phyloP scores from a whole-genome alignment of 2,797 vertebrate species.

The Artibeus jamaicensis region DNA sequence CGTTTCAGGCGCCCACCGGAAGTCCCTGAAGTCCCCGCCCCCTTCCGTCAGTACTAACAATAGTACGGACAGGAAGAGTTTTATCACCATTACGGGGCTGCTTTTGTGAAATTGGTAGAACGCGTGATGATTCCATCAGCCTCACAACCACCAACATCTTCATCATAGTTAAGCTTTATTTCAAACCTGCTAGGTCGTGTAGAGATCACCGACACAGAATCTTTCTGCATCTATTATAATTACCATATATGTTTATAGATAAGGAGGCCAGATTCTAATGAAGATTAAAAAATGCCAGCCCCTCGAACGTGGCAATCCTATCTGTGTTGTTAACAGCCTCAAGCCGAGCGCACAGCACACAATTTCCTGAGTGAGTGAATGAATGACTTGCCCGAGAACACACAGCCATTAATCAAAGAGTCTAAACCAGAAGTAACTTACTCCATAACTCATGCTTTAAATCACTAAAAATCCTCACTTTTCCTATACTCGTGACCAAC shows the following conservation, averaged over 20 bases:
- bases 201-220: background rate
- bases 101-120: background rate
- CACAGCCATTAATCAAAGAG: background rate
- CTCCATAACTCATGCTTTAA: background rate
- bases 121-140: background rate
- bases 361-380: background rate
- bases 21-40: background rate
- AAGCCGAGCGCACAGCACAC: rapidly evolving
- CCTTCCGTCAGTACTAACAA: background rate
- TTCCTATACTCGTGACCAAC: background rate
- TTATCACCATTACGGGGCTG: background rate
- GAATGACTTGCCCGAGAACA: too few relatives aligned
- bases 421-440: background rate
- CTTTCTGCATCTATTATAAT: background rate
- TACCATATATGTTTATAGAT: background rate
- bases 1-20: background rate
- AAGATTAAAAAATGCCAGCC: background rate
- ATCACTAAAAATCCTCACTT: background rate
- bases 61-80: background rate
- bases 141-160: background rate
- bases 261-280: background rate
- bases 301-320: background rate
- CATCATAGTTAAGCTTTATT: background rate
- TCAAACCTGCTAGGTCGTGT: background rate
- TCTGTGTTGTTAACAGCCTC: background rate